Evolutionary conservation across 1,140 invertebrate species (phyloP), one percentile per base, ranked within the genome.

Genomic region (Luehdorfia chinensis): DNA sequence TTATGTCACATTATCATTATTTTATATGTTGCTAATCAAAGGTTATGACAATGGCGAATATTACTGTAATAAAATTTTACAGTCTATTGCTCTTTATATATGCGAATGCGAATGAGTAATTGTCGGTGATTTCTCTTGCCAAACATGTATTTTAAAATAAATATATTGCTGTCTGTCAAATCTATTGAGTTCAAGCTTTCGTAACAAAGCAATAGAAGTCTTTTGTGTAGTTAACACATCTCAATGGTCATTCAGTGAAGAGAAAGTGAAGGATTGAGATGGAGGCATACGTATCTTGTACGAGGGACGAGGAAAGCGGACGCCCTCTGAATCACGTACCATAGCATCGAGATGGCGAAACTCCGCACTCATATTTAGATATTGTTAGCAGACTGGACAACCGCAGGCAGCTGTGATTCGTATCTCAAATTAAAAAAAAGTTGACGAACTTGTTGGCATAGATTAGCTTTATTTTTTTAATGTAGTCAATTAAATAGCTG

Each of bases 221-320:
- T 36, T 31, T 36, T 36, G 33, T 36, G 33, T 36, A 36, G 33
- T 36, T 36, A 21, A 5, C 11, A 36, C 18, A 36, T 21, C 33
- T 36, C 33, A 21, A 36, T 36, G 18, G 33, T 21, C 33, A 21
- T 36, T 36, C 33, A 19, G 19, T 36, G 11, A 21, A 36, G 33
- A 36, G 33, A 36, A 36, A 36, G 33, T 36, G 33, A 21, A 12
- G 9, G 33, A 18, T 14, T 36, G 4, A 19, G 32, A 11, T 18
- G 33, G 15, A 9, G 16, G n/a, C 9, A 6, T n/a, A n/a, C n/a
- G n/a, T n/a, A n/a, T n/a, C n/a, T n/a, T n/a, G 31, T 9, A 9
- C 16, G 18, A 12, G 33, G 33, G 33, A 36, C 15, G 11, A 4
- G 11, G 27, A 1, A 25, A 1, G 31, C 14, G 15, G 16, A 13